A percentile compares a stretch with the other conserved stretches of the same genome.
Conservation (phyloP, 2,888 invertebrate species). For the Lobophora halterata region DNA sequence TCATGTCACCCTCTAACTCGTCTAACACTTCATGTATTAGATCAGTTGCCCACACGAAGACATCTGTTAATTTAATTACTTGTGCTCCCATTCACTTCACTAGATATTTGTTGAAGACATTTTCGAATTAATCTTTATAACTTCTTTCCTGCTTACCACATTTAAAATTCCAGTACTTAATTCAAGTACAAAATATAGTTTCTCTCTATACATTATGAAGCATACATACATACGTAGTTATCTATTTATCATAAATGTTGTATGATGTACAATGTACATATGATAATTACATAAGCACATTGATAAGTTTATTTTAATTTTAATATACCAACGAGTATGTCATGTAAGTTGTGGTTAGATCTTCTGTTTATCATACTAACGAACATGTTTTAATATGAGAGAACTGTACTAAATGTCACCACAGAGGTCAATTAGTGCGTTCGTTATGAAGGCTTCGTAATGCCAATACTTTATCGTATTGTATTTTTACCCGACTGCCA, state of each 20-base stretch:
- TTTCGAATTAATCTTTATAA: not conserved
- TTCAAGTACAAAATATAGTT: too few relatives aligned
- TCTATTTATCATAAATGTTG: too few relatives aligned
- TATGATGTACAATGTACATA: too few relatives aligned
- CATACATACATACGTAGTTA: too few relatives aligned
- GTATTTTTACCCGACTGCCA: too few relatives aligned
- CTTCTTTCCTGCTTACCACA: not conserved
- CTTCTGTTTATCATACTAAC: slow-evolving; percentile 39
- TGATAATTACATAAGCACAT: too few relatives aligned
- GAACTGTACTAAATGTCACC: slow-evolving; percentile 37
- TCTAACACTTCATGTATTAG: slow-evolving; percentile 48
- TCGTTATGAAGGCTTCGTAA: slow-evolving; percentile 16
- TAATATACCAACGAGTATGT: slow-evolving; percentile 13
- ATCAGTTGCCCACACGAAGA: slow-evolving; percentile 54
- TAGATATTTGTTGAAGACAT: slow-evolving; percentile 27
- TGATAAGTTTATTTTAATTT: not conserved
- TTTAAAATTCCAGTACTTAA: too few relatives aligned
- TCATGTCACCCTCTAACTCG: slow-evolving; percentile 52
- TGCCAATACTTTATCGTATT: slow-evolving; percentile 38
- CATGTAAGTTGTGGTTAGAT: slow-evolving; percentile 3
- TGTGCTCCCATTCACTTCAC: slow-evolving; percentile 42
- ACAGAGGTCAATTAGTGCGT: slow-evolving; percentile 40
- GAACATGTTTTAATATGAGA: slow-evolving; percentile 39
- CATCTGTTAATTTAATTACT: slow-evolving; percentile 72
- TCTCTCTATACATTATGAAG: too few relatives aligned